Conservation (phyloP, 53 echinoderm and acorn worm genomes). For the Apostichopus leukothele region DNA sequence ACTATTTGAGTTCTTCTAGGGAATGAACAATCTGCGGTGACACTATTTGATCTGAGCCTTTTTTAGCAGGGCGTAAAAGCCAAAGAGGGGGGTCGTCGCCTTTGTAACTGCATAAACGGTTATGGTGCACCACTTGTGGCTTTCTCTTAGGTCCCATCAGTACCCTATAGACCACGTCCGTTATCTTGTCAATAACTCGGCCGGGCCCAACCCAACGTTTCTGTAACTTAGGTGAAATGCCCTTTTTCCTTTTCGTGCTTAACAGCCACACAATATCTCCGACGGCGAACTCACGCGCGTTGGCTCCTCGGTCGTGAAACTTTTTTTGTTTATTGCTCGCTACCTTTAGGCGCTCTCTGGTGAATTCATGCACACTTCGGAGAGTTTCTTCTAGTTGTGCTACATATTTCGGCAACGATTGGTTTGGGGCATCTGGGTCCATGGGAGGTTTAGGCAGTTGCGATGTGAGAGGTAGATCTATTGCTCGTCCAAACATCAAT, state of each 20-base stretch:
- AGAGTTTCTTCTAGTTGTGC: not conserved
- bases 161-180: not conserved
- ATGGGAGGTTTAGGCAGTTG: not conserved
- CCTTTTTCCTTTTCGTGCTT: not conserved
- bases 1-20: no score
- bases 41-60: no score
- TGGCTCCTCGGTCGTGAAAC: conserved; percentile 7
- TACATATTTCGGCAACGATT: not conserved
- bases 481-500: conserved; percentile 50
- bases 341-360: not conserved
- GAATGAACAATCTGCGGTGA: no score
- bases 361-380: not conserved
- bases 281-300: no score
- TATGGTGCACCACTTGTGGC: not conserved
- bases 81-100: not conserved
- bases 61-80: not conserved
- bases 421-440: not conserved
- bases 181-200: not conserved
- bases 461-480: conserved; percentile 3
- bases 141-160: not conserved
- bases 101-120: not conserved
- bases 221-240: conserved; percentile 4
- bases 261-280: conserved; percentile 4
- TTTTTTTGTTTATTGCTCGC: not conserved
- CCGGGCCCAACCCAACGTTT: not conserved